Evolutionary conservation across 2,113 vertebrate species (phyloP).

Genomic region (Centrocercus urophasianus): DNA sequence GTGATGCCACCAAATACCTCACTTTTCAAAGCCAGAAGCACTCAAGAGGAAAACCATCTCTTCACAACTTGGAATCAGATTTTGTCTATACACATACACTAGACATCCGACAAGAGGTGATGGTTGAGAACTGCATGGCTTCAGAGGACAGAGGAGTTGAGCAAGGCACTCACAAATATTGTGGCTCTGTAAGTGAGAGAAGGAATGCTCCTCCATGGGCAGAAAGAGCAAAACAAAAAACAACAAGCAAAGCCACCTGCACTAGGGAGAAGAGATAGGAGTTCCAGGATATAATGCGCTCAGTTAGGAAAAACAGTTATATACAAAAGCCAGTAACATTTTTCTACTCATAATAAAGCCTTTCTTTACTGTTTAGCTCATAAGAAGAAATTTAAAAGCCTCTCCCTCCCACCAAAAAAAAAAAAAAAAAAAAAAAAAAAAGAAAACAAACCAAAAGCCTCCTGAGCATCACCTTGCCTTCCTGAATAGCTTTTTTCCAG

Average conservation of each 20-base stretch:
- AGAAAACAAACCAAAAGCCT: background rate
- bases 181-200: background rate
- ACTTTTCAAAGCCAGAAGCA: background rate
- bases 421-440: background rate
- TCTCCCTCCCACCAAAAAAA: too few species aligned
- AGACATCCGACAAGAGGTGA: background rate
- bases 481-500: conserved; percentile 79
- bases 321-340: background rate
- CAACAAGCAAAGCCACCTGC: background rate
- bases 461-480: conserved; percentile 74
- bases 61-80: background rate
- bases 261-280: fast-evolving
- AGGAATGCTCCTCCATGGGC: background rate
- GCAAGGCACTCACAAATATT: fast-evolving
- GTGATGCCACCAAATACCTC: background rate
- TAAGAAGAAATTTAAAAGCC: background rate
- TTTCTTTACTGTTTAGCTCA: background rate
- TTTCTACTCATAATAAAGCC: background rate
- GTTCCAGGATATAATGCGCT: background rate
- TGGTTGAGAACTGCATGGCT: background rate
- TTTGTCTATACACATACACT: background rate
- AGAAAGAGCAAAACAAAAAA: background rate
- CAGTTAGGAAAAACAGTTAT: background rate
- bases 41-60: background rate
- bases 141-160: fast-evolving